Percentiles rank a stretch among this genome's conserved stretches.
These are phyloP conservation scores for Lampris megalopsis DNA, from an alignment of 2,113 vertebrate species.

Conservation along the genomic window DNA sequence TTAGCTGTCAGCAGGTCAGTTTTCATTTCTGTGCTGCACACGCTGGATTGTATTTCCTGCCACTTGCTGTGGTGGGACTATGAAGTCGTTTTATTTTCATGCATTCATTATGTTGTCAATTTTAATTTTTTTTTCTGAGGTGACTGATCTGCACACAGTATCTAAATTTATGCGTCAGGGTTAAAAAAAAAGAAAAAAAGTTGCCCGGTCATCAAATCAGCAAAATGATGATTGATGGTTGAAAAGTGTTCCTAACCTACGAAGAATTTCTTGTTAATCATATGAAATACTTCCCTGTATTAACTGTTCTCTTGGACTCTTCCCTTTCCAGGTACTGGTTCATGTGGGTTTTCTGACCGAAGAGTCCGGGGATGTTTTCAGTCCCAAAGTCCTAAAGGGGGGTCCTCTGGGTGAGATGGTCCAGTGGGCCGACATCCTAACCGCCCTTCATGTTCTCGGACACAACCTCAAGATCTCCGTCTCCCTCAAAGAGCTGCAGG, in stretches of 20 bases:
- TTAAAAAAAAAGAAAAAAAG: no score
- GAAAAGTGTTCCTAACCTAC: no score
- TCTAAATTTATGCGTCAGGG: slow-evolving; percentile 19
- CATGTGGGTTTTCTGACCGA: slow-evolving; percentile 98
- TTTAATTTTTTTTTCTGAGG: slow-evolving; percentile 28
- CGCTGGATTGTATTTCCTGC: slow-evolving; percentile 36
- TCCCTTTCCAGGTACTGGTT: slow-evolving; percentile 87
- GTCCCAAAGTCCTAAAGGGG: slow-evolving; percentile 94
- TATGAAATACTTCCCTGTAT: background rate
- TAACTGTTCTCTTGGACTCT: background rate
- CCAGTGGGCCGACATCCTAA: slow-evolving; percentile 98
- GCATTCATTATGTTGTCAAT: slow-evolving; percentile 21
- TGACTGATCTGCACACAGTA: slow-evolving; percentile 33
- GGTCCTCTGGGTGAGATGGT: slow-evolving; percentile 98
- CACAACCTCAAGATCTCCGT: slow-evolving; percentile 92
- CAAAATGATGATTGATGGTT: background rate
- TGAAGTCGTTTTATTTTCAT: slow-evolving; percentile 3
- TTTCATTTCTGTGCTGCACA: slow-evolving; percentile 37
- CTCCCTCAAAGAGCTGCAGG: slow-evolving; percentile 96
- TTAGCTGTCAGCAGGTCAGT: slow-evolving; percentile 39
- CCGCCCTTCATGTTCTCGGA: slow-evolving; percentile 91
- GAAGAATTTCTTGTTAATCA: no score
- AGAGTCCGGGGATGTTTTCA: slow-evolving; percentile 97
- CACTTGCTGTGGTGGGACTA: slow-evolving; percentile 7
- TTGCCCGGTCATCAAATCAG: background rate